Percentiles rank a stretch among this genome's conserved stretches.
Conservation (phyloP, 2,888 invertebrate genomes). For the Tipula helvola region DNA sequence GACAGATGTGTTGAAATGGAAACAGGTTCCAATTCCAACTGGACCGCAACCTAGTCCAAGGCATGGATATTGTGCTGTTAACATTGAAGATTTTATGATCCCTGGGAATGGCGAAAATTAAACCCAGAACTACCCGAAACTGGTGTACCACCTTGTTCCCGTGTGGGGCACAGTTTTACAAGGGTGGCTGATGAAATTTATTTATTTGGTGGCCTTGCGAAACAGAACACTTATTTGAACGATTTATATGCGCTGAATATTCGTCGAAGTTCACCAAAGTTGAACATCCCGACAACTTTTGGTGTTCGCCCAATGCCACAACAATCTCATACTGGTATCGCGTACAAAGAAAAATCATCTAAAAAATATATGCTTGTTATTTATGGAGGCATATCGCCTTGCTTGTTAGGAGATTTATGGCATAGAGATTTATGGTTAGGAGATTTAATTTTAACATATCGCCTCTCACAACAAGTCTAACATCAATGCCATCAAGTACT, state of each 20-base stretch:
- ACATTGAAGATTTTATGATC: too few relatives aligned
- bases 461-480: too few relatives aligned
- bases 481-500: too few relatives aligned
- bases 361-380: slow-evolving; percentile 79
- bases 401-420: slow-evolving; percentile 93
- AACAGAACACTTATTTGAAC: slow-evolving; percentile 92
- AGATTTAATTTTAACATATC: too few relatives aligned
- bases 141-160: slow-evolving; percentile 82
- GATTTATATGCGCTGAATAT: slow-evolving; percentile 92
- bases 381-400: slow-evolving; percentile 99
- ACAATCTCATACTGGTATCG: slow-evolving; percentile 93
- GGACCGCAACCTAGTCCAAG: too few relatives aligned
- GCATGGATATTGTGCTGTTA: too few relatives aligned
- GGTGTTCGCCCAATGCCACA: slow-evolving; percentile 87
- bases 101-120: slow-evolving; percentile 94
- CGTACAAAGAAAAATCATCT: slow-evolving; percentile 67
- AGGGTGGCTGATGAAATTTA: slow-evolving; percentile 87
- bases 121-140: slow-evolving; percentile 80
- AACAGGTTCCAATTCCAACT: too few relatives aligned
- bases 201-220: slow-evolving; percentile 94
- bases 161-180: slow-evolving; percentile 96
- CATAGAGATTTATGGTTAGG: too few relatives aligned
- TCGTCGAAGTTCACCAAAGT: slow-evolving; percentile 59
- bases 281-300: slow-evolving; percentile 85
- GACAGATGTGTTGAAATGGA: background rate